Conservation (phyloP, 2,113 vertebrate species). For the Petrocephalus microphthalmus region DNA sequence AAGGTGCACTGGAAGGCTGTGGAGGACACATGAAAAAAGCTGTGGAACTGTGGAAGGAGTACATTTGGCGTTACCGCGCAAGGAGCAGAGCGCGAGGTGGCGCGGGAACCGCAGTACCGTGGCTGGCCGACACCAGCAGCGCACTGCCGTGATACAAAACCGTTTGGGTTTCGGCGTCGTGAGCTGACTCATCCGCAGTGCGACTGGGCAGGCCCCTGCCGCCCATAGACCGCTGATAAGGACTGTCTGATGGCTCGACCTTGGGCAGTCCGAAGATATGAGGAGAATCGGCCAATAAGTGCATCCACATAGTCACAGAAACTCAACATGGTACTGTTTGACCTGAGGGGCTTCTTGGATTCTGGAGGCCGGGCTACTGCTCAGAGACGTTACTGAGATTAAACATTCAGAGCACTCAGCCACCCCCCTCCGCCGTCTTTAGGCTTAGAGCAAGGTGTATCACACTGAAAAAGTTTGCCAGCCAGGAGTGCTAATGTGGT, state of each 20-base stretch:
- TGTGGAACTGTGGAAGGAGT: neutral
- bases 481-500: neutral
- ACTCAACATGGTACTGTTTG: neutral
- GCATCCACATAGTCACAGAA: neutral
- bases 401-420: neutral
- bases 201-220: neutral
- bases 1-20: neutral
- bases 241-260: neutral
- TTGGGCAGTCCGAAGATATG: neutral
- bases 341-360: neutral
- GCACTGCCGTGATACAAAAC: neutral
- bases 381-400: slow-evolving; percentile 7
- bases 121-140: neutral
- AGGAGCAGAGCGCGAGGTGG: neutral
- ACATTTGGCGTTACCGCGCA: neutral
- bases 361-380: neutral
- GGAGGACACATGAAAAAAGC: neutral
- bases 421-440: too few relatives aligned
- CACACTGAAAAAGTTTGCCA: neutral
- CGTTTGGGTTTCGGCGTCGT: neutral
- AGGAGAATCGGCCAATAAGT: neutral
- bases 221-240: neutral
- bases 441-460: neutral
- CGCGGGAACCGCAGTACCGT: too few relatives aligned
- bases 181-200: neutral